Evolutionary conservation across 2,113 vertebrate genomes (phyloP).

Genomic region (Panthera leo): DNA sequence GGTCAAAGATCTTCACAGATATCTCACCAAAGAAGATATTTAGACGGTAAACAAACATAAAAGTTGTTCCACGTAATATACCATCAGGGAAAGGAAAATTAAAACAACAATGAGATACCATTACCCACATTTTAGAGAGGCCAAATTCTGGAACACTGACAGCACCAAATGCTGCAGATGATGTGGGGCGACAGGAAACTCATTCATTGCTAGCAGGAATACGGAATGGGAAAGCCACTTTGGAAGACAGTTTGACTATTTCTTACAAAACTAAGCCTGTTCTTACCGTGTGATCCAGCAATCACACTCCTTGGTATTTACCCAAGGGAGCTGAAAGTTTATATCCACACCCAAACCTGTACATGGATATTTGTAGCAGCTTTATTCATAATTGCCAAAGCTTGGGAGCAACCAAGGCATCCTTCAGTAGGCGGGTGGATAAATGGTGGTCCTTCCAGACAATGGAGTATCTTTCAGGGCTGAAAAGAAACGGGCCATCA

Average conservation of each 20-base stretch:
- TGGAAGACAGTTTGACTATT: not conserved
- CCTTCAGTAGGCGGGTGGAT: not conserved
- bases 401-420: not conserved
- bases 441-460: not conserved
- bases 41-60: not conserved
- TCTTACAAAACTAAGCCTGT: not conserved
- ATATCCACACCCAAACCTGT: not conserved
- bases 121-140: not conserved
- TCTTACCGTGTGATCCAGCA: not conserved
- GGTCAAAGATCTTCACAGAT: not conserved
- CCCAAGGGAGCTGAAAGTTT: not conserved
- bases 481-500: not conserved
- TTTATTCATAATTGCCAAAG: not conserved
- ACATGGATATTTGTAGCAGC: not conserved
- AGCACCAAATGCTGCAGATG: not conserved
- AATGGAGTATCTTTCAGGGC: not conserved
- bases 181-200: not conserved
- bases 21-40: not conserved
- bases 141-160: not conserved
- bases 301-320: not conserved
- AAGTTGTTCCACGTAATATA: not conserved
- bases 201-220: not conserved
- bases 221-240: not conserved
- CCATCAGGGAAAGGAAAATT: not conserved
- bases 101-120: not conserved